These are phyloP conservation scores for Asobara japonica DNA, from an alignment of 1,140 invertebrate species.

Conservation along the genomic window DNA sequence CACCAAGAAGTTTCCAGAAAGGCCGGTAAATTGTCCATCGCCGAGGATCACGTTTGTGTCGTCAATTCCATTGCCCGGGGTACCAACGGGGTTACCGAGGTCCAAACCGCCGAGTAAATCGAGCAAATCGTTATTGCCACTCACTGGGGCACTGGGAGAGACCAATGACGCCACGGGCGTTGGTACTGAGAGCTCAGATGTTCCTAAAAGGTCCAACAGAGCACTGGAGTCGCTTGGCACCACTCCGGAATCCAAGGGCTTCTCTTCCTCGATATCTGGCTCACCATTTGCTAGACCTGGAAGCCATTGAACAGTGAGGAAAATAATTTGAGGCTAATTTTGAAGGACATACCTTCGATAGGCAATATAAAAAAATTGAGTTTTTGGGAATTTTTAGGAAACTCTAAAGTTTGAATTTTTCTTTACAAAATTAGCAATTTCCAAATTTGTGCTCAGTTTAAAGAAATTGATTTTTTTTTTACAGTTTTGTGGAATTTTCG, in stretches of 20 bases:
- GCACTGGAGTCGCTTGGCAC: constrained; percentile 72
- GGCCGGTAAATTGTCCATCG: no score
- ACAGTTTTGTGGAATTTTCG: no score
- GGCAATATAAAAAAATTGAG: no score
- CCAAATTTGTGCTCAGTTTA: no score
- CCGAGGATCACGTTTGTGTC: constrained; percentile 36
- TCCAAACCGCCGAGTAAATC: constrained; percentile 84
- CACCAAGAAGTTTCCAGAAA: constrained; percentile 71
- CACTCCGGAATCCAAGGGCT: constrained; percentile 47
- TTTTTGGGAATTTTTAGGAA: no score
- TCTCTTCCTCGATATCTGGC: constrained; percentile 62
- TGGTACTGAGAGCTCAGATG: constrained; percentile 77
- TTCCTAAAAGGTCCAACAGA: constrained; percentile 77
- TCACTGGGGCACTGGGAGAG: constrained; percentile 60
- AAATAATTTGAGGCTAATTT: no score
- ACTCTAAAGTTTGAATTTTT: no score
- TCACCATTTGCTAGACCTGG: constrained; percentile 67
- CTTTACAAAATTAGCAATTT: no score
- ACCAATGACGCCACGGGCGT: constrained; percentile 68
- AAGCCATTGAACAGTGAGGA: constrained; percentile 67
- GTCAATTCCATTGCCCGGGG: constrained; percentile 35
- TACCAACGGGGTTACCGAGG: constrained; percentile 62
- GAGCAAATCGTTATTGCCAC: constrained; percentile 82
- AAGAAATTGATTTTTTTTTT: no score
- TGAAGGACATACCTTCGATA: no score